Conservation (phyloP, 2,888 invertebrate genomes). For the Patella ulyssiponensis region DNA sequence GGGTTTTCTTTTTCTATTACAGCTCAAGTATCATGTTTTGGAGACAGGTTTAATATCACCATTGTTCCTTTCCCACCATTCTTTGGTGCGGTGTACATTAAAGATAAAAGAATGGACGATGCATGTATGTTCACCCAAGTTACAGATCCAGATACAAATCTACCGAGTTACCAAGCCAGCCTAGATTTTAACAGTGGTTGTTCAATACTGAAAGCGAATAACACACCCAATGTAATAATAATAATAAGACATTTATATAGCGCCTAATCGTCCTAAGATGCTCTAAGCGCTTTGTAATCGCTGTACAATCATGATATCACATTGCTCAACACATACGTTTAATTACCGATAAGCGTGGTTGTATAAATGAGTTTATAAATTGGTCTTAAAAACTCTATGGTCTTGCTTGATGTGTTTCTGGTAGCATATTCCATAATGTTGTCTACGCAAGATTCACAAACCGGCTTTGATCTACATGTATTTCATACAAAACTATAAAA, state of each 20-base stretch:
- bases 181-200: background rate
- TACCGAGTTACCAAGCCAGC: background rate
- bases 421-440: no score
- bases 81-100: slow-evolving; percentile 4
- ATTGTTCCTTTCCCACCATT: slow-evolving; percentile 14
- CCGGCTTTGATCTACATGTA: no score
- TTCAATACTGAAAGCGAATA: background rate
- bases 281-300: background rate
- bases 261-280: background rate
- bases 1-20: background rate
- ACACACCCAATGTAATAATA: background rate
- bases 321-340: no score
- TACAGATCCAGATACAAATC: background rate
- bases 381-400: no score
- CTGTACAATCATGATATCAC: no score
- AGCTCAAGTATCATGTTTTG: slow-evolving; percentile 17
- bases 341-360: no score
- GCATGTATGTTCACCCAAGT: background rate
- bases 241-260: background rate
- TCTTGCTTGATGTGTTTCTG: no score
- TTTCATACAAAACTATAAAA: no score
- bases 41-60: slow-evolving; percentile 13
- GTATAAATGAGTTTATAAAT: no score
- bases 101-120: background rate
- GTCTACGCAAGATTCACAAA: no score